Evolutionary conservation across 1,140 invertebrate species (phyloP).

Genomic region (Drosophila kikkawai): DNA sequence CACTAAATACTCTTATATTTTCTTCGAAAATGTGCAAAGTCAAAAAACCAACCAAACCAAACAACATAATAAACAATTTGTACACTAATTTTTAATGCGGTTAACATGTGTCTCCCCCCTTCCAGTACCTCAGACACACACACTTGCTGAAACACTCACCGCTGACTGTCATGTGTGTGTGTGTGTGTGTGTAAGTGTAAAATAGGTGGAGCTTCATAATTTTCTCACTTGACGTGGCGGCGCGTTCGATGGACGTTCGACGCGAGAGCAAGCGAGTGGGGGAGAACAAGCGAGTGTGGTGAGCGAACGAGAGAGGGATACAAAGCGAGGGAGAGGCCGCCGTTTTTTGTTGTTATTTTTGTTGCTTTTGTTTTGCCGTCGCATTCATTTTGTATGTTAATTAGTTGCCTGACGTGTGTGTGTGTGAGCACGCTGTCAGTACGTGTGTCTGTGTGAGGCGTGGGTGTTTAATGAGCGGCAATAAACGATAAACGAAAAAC

Average conservation of each 20-base stretch:
- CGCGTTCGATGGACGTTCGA: constrained; percentile 20
- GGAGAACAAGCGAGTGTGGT: constrained; percentile 16
- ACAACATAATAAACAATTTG: constrained; percentile 83
- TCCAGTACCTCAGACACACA: background rate
- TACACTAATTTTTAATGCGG: constrained; percentile 82
- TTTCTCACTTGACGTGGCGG: constrained; percentile 68
- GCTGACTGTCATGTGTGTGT: background rate
- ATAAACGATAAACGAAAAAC: constrained; percentile 28
- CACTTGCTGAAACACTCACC: constrained; percentile 10
- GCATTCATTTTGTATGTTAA: constrained; percentile 76
- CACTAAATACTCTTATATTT: background rate
- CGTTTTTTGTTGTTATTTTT: constrained; percentile 35
- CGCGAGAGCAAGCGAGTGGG: constrained; percentile 18
- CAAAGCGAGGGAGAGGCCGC: constrained; percentile 42
- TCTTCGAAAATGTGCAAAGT: constrained; percentile 31
- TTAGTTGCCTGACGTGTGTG: constrained; percentile 56
- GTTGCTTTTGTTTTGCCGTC: constrained; percentile 35
- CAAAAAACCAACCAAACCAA: constrained; percentile 49
- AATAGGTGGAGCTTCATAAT: constrained; percentile 82
- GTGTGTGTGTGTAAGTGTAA: constrained; percentile 57
- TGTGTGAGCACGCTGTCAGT: constrained; percentile 10
- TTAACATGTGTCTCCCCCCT: constrained; percentile 71
- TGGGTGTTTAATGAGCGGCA: constrained; percentile 71
- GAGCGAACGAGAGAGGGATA: constrained; percentile 11
- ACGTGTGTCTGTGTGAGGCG: constrained; percentile 39